Evolutionary conservation across 2,888 invertebrate species (phyloP).

Genomic region (Balanococcus diminutus): DNA sequence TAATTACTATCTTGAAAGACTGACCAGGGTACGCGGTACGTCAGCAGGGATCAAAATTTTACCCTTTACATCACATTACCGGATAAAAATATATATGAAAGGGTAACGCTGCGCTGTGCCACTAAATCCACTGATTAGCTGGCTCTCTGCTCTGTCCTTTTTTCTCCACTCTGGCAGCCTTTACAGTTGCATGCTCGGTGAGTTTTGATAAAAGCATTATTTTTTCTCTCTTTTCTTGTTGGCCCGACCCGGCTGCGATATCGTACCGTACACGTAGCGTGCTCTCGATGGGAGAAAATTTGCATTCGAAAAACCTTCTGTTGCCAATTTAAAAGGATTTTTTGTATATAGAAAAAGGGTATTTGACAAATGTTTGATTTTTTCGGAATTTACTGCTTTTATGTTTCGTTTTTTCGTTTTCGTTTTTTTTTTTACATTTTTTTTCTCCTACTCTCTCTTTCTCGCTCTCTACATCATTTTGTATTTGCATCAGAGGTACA

Average conservation of each 20-base stretch:
- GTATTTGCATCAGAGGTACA: not conserved
- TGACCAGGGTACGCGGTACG: constrained; percentile 37
- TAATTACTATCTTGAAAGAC: constrained; percentile 42
- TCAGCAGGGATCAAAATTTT: constrained; percentile 53
- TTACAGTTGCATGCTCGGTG: constrained; percentile 52
- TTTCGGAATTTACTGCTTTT: constrained; percentile 37
- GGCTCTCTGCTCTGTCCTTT: constrained; percentile 43
- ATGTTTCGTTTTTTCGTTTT: constrained; percentile 16
- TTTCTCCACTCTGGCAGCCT: constrained; percentile 43
- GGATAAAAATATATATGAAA: constrained; percentile 50
- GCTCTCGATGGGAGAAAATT: constrained; percentile 47
- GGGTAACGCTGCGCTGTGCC: constrained; percentile 43
- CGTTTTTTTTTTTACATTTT: constrained; percentile 6
- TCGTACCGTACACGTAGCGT: not conserved
- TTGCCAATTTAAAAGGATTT: constrained; percentile 51
- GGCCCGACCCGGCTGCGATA: not conserved
- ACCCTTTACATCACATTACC: constrained; percentile 51
- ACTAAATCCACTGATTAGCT: constrained; percentile 54
- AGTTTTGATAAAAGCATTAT: constrained; percentile 51
- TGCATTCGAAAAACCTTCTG: constrained; percentile 51
- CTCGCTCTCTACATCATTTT: not conserved
- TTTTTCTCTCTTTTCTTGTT: constrained; percentile 42
- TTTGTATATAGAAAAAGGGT: constrained; percentile 24
- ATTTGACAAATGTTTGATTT: constrained; percentile 37
- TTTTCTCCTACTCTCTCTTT: not conserved